Evolutionary conservation across 1,140 invertebrate genomes (phyloP).

Genomic region (Hycleus cichorii): DNA sequence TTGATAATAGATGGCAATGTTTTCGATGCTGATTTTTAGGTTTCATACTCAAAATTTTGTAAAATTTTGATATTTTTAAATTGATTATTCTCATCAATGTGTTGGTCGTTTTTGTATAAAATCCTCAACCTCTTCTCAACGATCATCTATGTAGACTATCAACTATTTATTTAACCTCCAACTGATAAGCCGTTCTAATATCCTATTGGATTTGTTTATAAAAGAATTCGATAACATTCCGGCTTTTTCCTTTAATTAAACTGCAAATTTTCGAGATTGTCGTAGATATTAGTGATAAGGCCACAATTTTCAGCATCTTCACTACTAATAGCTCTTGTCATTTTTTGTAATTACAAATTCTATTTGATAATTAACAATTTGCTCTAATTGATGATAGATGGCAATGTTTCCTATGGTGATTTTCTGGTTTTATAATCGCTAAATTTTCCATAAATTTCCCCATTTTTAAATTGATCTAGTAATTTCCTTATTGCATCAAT

Average conservation of each 20-base stretch:
- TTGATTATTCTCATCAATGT: constrained; percentile 53
- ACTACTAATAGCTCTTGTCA: constrained; percentile 39
- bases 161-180: constrained; percentile 66
- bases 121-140: constrained; percentile 83
- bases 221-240: constrained; percentile 76
- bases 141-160: constrained; percentile 75
- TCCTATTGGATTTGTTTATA: constrained; percentile 69
- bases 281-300: constrained; percentile 72
- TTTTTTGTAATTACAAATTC: no score
- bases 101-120: constrained; percentile 86
- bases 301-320: constrained; percentile 75
- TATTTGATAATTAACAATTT: no score
- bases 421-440: no score
- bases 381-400: no score
- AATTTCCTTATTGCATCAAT: no score
- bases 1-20: no score
- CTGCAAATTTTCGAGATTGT: constrained; percentile 68
- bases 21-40: no score
- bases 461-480: no score
- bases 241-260: constrained; percentile 71
- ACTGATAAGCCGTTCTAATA: constrained; percentile 55
- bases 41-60: background rate
- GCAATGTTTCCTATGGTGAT: no score
- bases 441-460: no score
- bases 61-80: background rate